These are phyloP conservation scores for Imbricaverruca yamaguchii DNA, from an alignment of 2,888 invertebrate genomes.

Conservation along the genomic window DNA sequence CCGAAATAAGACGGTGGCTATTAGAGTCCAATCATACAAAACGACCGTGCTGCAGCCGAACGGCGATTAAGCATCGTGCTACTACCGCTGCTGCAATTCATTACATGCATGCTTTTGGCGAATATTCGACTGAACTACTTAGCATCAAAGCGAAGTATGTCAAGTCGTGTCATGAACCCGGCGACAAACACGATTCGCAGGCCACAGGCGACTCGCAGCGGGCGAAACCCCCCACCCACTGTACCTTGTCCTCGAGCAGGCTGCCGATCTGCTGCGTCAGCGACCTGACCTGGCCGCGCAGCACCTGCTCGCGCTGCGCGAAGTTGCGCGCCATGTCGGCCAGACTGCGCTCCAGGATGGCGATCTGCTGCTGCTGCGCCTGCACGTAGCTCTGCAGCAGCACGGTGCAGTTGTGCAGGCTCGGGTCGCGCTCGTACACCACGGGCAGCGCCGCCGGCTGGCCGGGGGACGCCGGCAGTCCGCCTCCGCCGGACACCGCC, in stretches of 20 bases:
- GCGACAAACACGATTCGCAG: too few relatives aligned
- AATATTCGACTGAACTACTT: too few relatives aligned
- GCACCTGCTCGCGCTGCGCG: neutral
- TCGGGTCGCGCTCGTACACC: conserved; percentile 9
- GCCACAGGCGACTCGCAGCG: too few relatives aligned
- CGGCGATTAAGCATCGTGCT: too few relatives aligned
- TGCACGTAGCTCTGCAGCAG: conserved; percentile 5
- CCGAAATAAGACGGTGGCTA: too few relatives aligned
- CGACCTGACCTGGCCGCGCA: neutral
- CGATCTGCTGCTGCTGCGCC: conserved; percentile 9
- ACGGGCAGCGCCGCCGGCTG: neutral
- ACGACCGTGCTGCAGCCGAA: too few relatives aligned
- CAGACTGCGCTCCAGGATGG: neutral
- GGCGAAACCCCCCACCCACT: too few relatives aligned
- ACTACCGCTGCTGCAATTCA: too few relatives aligned
- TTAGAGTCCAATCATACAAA: too few relatives aligned
- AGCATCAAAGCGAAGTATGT: too few relatives aligned
- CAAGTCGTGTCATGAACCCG: too few relatives aligned
- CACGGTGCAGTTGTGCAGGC: conserved; percentile 8
- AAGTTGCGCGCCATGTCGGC: neutral
- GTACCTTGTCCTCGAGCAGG: neutral
- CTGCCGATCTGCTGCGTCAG: neutral
- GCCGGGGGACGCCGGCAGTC: neutral
- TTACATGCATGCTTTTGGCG: too few relatives aligned
- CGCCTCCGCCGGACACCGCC: neutral